Evolutionary conservation across 2,888 invertebrate genomes (phyloP).

Genomic region (Unio delphinus): DNA sequence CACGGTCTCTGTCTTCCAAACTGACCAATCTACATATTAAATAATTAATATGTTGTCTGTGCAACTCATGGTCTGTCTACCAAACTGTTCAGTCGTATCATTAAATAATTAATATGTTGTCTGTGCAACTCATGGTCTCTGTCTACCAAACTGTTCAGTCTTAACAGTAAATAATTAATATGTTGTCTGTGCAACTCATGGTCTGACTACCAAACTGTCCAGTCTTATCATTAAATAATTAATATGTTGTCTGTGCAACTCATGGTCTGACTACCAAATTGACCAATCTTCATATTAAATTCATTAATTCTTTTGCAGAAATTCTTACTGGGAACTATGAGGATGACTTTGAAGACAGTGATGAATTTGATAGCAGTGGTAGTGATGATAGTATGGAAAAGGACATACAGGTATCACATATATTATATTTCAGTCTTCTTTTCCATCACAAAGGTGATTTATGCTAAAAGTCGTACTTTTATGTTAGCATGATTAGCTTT

Average conservation of each 20-base stretch:
- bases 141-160: neutral
- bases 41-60: neutral
- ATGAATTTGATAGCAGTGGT: constrained; percentile 32
- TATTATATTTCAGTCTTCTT: constrained; percentile 1
- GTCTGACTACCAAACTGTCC: too few relatives aligned
- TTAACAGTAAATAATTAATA: neutral
- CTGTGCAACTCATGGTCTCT: neutral
- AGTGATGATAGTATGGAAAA: constrained; percentile 33
- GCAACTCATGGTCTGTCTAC: too few relatives aligned
- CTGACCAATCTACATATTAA: neutral
- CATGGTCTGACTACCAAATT: neutral
- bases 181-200: too few relatives aligned
- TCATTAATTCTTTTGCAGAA: constrained; percentile 42
- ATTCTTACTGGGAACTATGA: constrained; percentile 63
- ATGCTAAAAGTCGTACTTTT: too few relatives aligned
- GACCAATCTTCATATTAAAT: neutral
- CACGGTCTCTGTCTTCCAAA: neutral
- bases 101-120: neutral
- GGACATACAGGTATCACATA: constrained; percentile 1
- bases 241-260: neutral
- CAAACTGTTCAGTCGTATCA: neutral
- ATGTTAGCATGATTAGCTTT: too few relatives aligned
- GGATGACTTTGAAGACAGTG: constrained; percentile 67
- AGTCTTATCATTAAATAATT: neutral
- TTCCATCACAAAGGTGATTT: neutral